phyloP scores from a whole-genome alignment of 2,797 vertebrate genomes.

The Sebastes vulpes region DNA sequence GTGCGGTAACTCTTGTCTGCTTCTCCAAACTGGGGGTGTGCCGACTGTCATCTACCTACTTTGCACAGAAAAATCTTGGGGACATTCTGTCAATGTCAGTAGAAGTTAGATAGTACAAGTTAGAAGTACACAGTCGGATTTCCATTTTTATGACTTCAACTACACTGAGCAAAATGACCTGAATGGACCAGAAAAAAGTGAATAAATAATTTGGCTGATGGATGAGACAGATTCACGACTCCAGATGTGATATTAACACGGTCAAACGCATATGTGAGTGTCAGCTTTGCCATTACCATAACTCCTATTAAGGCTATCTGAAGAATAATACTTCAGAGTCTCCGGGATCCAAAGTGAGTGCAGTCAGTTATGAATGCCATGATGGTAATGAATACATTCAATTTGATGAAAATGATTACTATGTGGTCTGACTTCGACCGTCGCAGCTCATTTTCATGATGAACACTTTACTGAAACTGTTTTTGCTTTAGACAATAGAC shows the following conservation, averaged over 20 bases:
- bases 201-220: slow-evolving; percentile 21
- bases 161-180: not conserved
- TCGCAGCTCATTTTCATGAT: slow-evolving; percentile 28
- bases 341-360: not conserved
- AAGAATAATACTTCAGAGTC: slow-evolving; percentile 24
- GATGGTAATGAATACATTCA: slow-evolving; percentile 43
- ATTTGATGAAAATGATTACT: slow-evolving; percentile 19
- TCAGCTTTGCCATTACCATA: slow-evolving; percentile 52
- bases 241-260: slow-evolving; percentile 28
- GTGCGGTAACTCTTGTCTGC: too few relatives aligned
- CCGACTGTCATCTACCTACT: too few relatives aligned
- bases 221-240: slow-evolving; percentile 45
- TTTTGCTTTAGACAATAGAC: slow-evolving; percentile 2
- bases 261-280: slow-evolving; percentile 30
- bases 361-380: slow-evolving; percentile 24
- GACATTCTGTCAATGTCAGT: not conserved
- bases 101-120: not conserved
- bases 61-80: not conserved
- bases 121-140: not conserved
- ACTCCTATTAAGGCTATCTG: slow-evolving; percentile 48
- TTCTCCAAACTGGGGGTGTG: too few relatives aligned
- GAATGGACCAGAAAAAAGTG: not conserved
- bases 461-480: slow-evolving; percentile 34
- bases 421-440: slow-evolving; percentile 1
- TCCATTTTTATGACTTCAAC: not conserved